Conservation (phyloP, 2,797 vertebrate species). For the Notamacropus eugenii region DNA sequence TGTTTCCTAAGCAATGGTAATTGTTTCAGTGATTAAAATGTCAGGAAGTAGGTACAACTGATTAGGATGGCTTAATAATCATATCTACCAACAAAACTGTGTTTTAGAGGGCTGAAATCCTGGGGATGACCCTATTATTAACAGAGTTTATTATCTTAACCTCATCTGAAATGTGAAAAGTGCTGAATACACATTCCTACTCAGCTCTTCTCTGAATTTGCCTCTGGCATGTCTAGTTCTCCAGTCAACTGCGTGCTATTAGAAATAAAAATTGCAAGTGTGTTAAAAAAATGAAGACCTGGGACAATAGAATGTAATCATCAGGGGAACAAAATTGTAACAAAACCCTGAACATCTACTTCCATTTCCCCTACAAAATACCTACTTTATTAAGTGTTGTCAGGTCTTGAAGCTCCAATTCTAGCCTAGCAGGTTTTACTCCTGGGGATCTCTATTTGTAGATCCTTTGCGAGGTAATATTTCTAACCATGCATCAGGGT, state of each 20-base stretch:
- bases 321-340: conserved; percentile 32
- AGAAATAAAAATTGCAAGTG: conserved; percentile 43
- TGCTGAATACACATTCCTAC: conserved; percentile 54
- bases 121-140: conserved; percentile 54
- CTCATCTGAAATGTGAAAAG: conserved; percentile 57
- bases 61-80: conserved; percentile 62
- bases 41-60: conserved; percentile 54
- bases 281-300: conserved; percentile 37
- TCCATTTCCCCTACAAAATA: background rate
- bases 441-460: background rate
- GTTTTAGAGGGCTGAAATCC: background rate
- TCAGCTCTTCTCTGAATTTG: conserved; percentile 48
- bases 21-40: conserved; percentile 68
- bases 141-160: conserved; percentile 59
- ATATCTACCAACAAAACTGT: conserved; percentile 52
- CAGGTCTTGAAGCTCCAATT: background rate
- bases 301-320: conserved; percentile 39
- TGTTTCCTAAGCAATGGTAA: conserved; percentile 54
- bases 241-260: conserved; percentile 32
- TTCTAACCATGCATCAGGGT: background rate
- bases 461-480: background rate
- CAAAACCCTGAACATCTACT: background rate
- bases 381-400: background rate
- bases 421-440: background rate
- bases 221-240: conserved; percentile 41